Base-by-base conservation (phyloP, 2,888 invertebrate species). In the Caenorhabditis sp. region DNA sequence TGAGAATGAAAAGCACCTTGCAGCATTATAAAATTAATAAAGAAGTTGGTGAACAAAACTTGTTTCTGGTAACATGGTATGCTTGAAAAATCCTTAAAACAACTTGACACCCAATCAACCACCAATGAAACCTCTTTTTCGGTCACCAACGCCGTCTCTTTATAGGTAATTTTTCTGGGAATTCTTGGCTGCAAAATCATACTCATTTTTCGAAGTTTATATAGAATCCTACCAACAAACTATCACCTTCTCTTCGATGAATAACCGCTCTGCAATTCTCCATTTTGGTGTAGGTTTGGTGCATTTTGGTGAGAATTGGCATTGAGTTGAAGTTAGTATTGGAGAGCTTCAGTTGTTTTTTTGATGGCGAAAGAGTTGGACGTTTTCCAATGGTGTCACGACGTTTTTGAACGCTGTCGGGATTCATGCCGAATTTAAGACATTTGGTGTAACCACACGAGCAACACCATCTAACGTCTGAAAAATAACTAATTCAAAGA, bases 391-490 rank as follows among this genome's bases (percentile, higher is more conserved):
- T 64, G 4, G 58, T 49, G 20, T 72, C 72, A 14, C 72, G 63
- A n/a, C 67, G 56, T 26, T 72, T 67, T 62, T 72, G 72, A 17
- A 72, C 72, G 3, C 72, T 4, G 12, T 50, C 12, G 21, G 31
- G n/a, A n/a, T 52, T 36, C 72, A 72, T 72, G 8, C 72, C 72
- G 0, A 68, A 62, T 49, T 67, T 61, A 1, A 72, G 43, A 20
- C 72, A 72, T 25, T 63, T 67, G 0, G 60, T 2, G 27, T 36
- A 72, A 23, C 72, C 57, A 50, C 72, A 72, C 14, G 67, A 60
- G 1, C 72, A 36, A 52, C 72, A 72, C 67, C 67, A 72, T 20
- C 72, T 61, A 20, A 72, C 50, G 25, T 72, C 72, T 72, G 61
- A n/a, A n/a, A n/a, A n/a, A n/a, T n/a, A n/a, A n/a, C n/a, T n/a